Evolutionary conservation across 2,797 vertebrate species (phyloP).

Genomic region (Phoxinus dragarum): DNA sequence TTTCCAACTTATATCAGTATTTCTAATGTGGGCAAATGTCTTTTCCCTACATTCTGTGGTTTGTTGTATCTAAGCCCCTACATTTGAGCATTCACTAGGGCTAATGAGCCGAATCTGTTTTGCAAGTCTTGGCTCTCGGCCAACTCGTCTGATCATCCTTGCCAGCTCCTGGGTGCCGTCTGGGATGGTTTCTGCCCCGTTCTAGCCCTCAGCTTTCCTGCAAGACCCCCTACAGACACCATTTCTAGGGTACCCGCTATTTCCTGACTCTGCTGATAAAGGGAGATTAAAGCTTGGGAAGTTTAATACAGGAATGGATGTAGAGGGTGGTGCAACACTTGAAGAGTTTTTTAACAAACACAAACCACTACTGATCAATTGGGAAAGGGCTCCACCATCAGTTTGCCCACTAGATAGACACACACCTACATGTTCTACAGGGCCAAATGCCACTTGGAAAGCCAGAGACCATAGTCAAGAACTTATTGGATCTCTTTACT

Average conservation of each 20-base stretch:
- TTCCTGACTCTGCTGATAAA: neutral
- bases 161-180: neutral
- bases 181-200: neutral
- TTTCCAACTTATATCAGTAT: neutral
- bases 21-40: neutral
- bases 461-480: neutral
- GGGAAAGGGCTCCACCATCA: slow-evolving; percentile 31
- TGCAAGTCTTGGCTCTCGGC: slow-evolving; percentile 1
- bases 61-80: neutral
- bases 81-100: slow-evolving; percentile 5
- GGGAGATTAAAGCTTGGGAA: neutral
- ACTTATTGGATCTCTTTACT: neutral
- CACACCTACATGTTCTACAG: neutral
- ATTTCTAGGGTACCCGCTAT: neutral
- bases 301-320: neutral
- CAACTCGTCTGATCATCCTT: slow-evolving; percentile 7
- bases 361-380: neutral
- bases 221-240: neutral
- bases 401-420: slow-evolving; percentile 9
- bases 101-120: slow-evolving; percentile 26
- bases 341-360: neutral
- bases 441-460: slow-evolving; percentile 2
- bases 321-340: neutral
- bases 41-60: slow-evolving; percentile 1
- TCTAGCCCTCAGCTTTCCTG: neutral